Evolutionary conservation across 2,797 vertebrate species (phyloP).

Genomic region (Benthosema pterotum): DNA sequence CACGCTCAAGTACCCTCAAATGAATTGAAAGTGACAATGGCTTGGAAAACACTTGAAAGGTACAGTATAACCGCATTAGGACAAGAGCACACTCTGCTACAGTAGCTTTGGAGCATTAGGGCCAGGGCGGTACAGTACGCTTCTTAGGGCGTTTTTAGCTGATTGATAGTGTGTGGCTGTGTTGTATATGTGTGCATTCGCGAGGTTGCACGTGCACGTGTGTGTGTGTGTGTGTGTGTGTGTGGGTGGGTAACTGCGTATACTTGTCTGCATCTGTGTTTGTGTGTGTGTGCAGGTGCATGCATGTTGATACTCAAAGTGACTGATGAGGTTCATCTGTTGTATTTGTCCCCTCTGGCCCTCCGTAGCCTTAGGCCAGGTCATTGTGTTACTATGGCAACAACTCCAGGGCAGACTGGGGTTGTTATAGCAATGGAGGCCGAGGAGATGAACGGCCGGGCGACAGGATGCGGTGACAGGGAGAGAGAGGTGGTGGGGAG

Average conservation of each 20-base stretch:
- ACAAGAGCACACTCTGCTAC: too few relatives aligned
- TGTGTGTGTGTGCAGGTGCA: neutral
- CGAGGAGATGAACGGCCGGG: conserved; percentile 3
- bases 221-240: neutral
- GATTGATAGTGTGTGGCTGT: too few relatives aligned
- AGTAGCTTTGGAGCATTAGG: too few relatives aligned
- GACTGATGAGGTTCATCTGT: conserved; percentile 37
- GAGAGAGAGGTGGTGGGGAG: conserved; percentile 9
- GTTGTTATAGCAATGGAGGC: conserved; percentile 33
- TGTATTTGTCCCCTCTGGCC: conserved; percentile 30
- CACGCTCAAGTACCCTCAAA: neutral
- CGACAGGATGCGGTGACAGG: conserved; percentile 8
- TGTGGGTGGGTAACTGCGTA: neutral
- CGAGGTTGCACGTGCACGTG: too few relatives aligned
- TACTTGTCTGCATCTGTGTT: neutral
- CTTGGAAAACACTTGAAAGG: too few relatives aligned
- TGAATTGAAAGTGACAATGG: too few relatives aligned
- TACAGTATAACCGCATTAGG: too few relatives aligned
- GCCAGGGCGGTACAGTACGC: too few relatives aligned
- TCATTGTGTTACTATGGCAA: conserved; percentile 52
- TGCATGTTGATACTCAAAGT: conserved; percentile 17
- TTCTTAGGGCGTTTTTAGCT: too few relatives aligned
- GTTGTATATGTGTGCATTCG: neutral
- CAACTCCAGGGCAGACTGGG: conserved; percentile 35
- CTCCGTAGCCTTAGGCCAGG: conserved; percentile 42